A percentile compares a stretch with the other conserved stretches of the same genome.
phyloP scores from a whole-genome alignment of 2,888 invertebrate genomes.

The Cephus rjabovi region DNA sequence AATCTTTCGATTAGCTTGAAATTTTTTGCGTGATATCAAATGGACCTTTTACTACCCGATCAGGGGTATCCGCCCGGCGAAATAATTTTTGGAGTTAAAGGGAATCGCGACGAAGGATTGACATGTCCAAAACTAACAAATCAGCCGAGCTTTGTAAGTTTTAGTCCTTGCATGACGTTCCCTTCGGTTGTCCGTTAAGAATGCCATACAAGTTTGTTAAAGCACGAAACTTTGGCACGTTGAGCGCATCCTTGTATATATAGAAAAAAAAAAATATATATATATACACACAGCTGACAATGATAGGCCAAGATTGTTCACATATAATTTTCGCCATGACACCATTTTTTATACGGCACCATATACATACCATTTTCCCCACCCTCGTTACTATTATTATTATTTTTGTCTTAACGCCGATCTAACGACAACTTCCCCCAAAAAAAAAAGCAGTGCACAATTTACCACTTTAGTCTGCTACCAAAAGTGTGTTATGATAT shows the following conservation, averaged over 20 bases:
- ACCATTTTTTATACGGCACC: background rate
- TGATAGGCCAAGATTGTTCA: background rate
- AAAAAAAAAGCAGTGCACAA: slow-evolving; percentile 32
- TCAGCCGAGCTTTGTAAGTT: slow-evolving; percentile 33
- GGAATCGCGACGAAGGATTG: too few relatives aligned
- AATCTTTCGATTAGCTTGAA: too few relatives aligned
- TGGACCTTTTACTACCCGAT: too few relatives aligned
- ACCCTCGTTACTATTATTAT: background rate
- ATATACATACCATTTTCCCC: background rate
- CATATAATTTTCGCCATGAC: background rate
- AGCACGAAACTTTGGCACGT: slow-evolving; percentile 6
- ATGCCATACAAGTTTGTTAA: background rate
- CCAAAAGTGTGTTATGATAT: slow-evolving; percentile 31
- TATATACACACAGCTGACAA: background rate
- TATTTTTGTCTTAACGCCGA: background rate
- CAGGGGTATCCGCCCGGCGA: too few relatives aligned
- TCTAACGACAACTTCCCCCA: background rate
- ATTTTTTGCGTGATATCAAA: too few relatives aligned
- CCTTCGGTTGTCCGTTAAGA: background rate
- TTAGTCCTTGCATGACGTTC: slow-evolving; percentile 31
- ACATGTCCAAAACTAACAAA: slow-evolving; percentile 15
- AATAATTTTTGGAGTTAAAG: too few relatives aligned
- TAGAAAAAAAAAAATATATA: slow-evolving; percentile 12
- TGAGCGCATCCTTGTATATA: background rate
- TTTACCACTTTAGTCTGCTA: slow-evolving; percentile 62